These are phyloP conservation scores for Indri indri DNA, from an alignment of 2,113 vertebrate genomes.

Conservation along the genomic window DNA sequence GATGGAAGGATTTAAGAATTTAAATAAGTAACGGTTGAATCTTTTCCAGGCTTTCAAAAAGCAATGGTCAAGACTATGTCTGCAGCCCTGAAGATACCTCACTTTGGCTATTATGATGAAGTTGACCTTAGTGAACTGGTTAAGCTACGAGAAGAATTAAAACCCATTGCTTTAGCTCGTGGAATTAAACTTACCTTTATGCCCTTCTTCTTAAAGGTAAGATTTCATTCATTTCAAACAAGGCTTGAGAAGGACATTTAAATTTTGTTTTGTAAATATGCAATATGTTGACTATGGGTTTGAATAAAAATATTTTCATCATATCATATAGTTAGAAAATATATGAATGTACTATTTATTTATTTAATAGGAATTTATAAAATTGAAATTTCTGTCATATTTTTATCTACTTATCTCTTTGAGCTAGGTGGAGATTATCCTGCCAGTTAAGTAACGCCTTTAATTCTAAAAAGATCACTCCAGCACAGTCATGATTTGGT, in stretches of 20 bases:
- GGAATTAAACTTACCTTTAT: conserved; percentile 94
- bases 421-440: neutral
- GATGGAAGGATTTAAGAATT: neutral
- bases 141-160: conserved; percentile 88
- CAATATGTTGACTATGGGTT: neutral
- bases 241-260: neutral
- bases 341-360: neutral
- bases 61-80: conserved; percentile 97
- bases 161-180: conserved; percentile 81
- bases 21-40: neutral
- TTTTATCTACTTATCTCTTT: neutral
- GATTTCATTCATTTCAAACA: neutral
- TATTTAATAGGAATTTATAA: neutral
- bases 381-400: neutral
- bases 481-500: neutral
- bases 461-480: neutral
- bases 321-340: neutral
- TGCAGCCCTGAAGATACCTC: conserved; percentile 94
- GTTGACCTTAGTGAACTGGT: conserved; percentile 91
- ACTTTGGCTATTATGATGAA: conserved; percentile 96
- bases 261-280: neutral
- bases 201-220: conserved; percentile 98
- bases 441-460: neutral
- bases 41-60: conserved; percentile 92
- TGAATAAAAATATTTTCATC: neutral